These are phyloP conservation scores for Sturnus vulgaris DNA, from an alignment of 2,113 vertebrate species.

Conservation along the genomic window DNA sequence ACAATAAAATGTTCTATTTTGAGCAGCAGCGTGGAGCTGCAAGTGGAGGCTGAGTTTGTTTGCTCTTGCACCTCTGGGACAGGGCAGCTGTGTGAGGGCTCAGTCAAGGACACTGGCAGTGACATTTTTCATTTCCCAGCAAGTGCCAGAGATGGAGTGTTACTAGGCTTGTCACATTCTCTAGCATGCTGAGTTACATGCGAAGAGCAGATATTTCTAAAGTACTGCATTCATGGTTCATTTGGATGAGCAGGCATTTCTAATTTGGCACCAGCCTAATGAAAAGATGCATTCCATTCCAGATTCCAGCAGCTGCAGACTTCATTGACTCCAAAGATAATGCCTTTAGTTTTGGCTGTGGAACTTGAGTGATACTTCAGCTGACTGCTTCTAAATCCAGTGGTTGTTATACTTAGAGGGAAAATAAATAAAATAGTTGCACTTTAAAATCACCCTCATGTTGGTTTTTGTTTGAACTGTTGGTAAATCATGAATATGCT, in stretches of 20 bases:
- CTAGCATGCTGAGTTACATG: slow-evolving; percentile 61
- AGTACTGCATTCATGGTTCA: slow-evolving; percentile 61
- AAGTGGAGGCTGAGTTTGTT: background rate
- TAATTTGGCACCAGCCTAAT: slow-evolving; percentile 64
- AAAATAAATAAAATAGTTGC: background rate
- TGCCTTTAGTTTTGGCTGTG: slow-evolving; percentile 45
- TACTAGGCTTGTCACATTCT: slow-evolving; percentile 57
- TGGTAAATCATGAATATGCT: background rate
- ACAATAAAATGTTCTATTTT: background rate
- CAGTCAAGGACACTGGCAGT: background rate
- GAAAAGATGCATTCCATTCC: slow-evolving; percentile 64
- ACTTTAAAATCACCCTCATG: background rate
- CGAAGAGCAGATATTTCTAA: slow-evolving; percentile 58
- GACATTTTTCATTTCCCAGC: background rate
- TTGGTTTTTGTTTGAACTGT: slow-evolving; percentile 28
- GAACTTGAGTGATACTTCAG: slow-evolving; percentile 16
- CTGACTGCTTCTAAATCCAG: slow-evolving; percentile 16
- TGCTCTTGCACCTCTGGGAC: background rate
- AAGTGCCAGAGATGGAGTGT: background rate
- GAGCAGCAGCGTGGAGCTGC: background rate
- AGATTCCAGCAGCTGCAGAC: slow-evolving; percentile 64
- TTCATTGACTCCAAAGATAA: slow-evolving; percentile 63
- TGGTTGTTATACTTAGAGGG: background rate
- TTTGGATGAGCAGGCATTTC: slow-evolving; percentile 69
- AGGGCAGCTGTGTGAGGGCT: background rate